Conservation (phyloP, 2,888 invertebrate genomes). For the Scaptomyza cyrtandrae region DNA sequence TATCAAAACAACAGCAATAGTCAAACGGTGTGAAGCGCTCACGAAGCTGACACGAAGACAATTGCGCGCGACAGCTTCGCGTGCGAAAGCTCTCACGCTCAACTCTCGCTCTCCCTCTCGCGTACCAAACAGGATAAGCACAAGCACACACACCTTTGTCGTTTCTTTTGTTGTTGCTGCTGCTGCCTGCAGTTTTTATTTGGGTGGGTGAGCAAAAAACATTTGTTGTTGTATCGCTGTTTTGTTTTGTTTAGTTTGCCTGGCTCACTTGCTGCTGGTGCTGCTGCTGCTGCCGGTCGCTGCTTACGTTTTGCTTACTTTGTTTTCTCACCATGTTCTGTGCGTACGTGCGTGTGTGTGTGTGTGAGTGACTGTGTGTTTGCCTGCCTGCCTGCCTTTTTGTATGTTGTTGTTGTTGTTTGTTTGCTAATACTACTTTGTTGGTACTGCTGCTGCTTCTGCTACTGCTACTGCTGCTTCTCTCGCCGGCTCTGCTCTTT, state of each 20-base stretch:
- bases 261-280: slow-evolving; percentile 7
- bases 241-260: slow-evolving; percentile 57
- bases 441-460: slow-evolving; percentile 32
- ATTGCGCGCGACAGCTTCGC: slow-evolving; percentile 52
- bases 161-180: slow-evolving; percentile 9
- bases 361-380: slow-evolving; percentile 9
- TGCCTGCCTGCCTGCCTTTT: slow-evolving; percentile 29
- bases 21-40: slow-evolving; percentile 15
- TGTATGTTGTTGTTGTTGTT: slow-evolving; percentile 43
- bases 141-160: slow-evolving; percentile 8
- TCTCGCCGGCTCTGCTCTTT: slow-evolving; percentile 29
- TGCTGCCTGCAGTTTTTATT: slow-evolving; percentile 48
- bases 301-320: slow-evolving; percentile 58
- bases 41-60: slow-evolving; percentile 45
- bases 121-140: slow-evolving; percentile 54
- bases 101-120: slow-evolving; percentile 18
- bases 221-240: slow-evolving; percentile 42
- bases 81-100: slow-evolving; percentile 33
- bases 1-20: slow-evolving; percentile 14
- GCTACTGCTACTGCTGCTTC: slow-evolving; percentile 33
- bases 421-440: slow-evolving; percentile 67
- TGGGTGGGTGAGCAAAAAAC: slow-evolving; percentile 34
- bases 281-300: slow-evolving; percentile 36
- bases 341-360: slow-evolving; percentile 13
- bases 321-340: slow-evolving; percentile 23